Evolutionary conservation across 2,797 vertebrate species (phyloP).

Genomic region (Luscinia luscinia): DNA sequence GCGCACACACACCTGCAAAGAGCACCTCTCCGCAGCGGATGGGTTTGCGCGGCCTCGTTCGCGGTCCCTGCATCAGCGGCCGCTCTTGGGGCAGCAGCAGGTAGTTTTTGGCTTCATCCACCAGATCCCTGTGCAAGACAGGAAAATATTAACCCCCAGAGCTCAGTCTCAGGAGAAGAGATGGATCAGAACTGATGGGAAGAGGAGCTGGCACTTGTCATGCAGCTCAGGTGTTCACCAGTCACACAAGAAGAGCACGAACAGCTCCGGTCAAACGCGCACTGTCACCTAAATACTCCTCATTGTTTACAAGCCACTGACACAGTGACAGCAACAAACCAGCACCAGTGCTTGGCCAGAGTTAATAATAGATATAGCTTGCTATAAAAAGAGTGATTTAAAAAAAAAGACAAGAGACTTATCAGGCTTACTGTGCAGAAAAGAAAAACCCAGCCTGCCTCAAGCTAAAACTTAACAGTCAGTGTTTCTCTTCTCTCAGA

Average conservation of each 20-base stretch:
- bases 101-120: slow-evolving; percentile 99
- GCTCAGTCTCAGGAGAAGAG: neutral
- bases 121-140: slow-evolving; percentile 86
- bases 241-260: neutral
- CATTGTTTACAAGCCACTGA: neutral
- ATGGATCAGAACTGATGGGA: neutral
- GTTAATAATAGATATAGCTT: neutral
- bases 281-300: neutral
- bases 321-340: neutral
- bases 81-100: slow-evolving; percentile 96
- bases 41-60: slow-evolving; percentile 94
- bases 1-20: slow-evolving; percentile 88
- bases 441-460: neutral
- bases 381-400: neutral
- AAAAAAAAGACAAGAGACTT: neutral
- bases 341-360: neutral
- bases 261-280: fast-evolving
- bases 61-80: slow-evolving; percentile 96
- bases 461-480: neutral
- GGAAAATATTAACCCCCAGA: slow-evolving; percentile 21
- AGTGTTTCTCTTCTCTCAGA: neutral
- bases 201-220: slow-evolving; percentile 1
- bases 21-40: slow-evolving; percentile 98
- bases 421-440: neutral
- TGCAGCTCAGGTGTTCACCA: neutral